A percentile compares a stretch with the other conserved stretches of the same genome.
These are phyloP conservation scores for Gobius niger DNA, from an alignment of 2,113 vertebrate species.

Conservation along the genomic window DNA sequence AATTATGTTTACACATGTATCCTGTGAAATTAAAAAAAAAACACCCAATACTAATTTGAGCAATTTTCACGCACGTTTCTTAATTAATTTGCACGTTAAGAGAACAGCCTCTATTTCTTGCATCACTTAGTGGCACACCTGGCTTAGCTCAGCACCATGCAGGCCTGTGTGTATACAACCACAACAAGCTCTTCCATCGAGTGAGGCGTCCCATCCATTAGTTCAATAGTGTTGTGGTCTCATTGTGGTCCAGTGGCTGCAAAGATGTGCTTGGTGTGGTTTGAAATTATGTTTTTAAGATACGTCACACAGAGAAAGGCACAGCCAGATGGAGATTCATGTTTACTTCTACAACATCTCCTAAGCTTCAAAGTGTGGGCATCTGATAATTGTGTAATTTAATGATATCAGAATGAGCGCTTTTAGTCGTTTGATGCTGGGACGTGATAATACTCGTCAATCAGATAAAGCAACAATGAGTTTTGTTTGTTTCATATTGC, in stretches of 20 bases:
- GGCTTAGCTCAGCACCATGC: constrained; percentile 16
- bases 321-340: constrained; percentile 10
- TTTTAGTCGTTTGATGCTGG: not conserved
- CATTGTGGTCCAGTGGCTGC: not conserved
- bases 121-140: constrained; percentile 28
- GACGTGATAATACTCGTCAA: too few relatives aligned
- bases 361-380: not conserved
- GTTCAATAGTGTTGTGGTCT: constrained; percentile 19
- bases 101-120: constrained; percentile 13
- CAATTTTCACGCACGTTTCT: constrained; percentile 62
- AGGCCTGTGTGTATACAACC: constrained; percentile 28
- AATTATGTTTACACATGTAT: constrained; percentile 55
- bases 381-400: not conserved
- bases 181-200: constrained; percentile 13
- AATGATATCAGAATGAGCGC: not conserved
- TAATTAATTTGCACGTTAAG: constrained; percentile 54
- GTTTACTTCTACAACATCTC: constrained; percentile 15
- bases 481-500: too few relatives aligned
- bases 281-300: not conserved
- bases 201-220: constrained; percentile 17
- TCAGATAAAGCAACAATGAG: too few relatives aligned
- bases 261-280: constrained; percentile 3
- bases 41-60: constrained; percentile 60
- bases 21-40: constrained; percentile 61
- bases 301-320: not conserved